These are phyloP conservation scores for Protophormia terraenovae DNA, from an alignment of 2,888 invertebrate species.

Conservation along the genomic window DNA sequence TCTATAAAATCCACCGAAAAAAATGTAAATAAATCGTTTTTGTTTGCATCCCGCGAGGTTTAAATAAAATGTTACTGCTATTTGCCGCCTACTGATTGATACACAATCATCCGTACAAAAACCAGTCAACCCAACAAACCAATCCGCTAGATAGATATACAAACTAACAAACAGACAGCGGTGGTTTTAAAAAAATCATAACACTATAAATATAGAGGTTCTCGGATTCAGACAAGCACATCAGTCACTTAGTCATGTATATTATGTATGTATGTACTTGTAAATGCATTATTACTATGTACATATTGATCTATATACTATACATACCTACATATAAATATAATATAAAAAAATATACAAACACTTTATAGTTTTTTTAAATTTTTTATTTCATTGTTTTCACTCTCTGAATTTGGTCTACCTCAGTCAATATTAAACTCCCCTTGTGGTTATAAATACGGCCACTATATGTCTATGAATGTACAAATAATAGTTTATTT, in stretches of 20 bases:
- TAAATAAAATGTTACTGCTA: conserved; percentile 13
- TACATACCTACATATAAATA: too few relatives aligned
- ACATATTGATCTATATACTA: too few relatives aligned
- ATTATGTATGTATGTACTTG: not conserved
- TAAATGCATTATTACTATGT: not conserved
- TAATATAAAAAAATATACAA: too few relatives aligned
- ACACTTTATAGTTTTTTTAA: not conserved
- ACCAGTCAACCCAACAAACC: not conserved
- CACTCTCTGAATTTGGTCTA: conserved; percentile 35
- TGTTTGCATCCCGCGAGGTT: conserved; percentile 30
- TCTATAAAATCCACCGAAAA: conserved; percentile 1
- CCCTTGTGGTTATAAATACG: conserved; percentile 25
- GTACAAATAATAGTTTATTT: too few relatives aligned
- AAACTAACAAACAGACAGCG: not conserved
- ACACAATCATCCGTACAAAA: not conserved
- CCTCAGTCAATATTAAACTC: conserved; percentile 30
- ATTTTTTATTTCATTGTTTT: conserved; percentile 1
- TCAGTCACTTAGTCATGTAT: conserved; percentile 18
- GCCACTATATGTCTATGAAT: not conserved
- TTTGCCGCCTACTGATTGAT: conserved; percentile 16
- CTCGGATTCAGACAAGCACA: not conserved
- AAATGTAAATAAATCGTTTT: conserved; percentile 26
- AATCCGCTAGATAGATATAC: not conserved
- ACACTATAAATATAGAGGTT: not conserved
- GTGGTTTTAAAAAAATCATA: not conserved